Base-by-base conservation (phyloP, 2,113 vertebrate genomes). In the Hypocryptadius cinnamomeus region DNA sequence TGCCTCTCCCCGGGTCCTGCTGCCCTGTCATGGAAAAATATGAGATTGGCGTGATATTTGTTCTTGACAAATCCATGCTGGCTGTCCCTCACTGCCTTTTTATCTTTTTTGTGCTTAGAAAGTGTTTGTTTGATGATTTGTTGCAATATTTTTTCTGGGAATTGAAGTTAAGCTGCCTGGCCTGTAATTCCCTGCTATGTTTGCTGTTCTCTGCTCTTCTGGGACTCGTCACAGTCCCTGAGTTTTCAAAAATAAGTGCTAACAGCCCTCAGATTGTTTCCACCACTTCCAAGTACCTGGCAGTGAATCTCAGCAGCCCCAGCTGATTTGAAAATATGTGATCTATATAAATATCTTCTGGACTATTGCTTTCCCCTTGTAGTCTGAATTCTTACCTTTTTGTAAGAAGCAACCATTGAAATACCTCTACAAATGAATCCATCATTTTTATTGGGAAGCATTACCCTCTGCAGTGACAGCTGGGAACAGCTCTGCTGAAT, bases 111-210 rank as follows among this genome's bases (percentile, higher is more conserved):
- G 23, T 1, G 18, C 79, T 91, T 73, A 77, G 50, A 45, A 83
- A 92, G 76, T 28, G 37, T 69, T 57, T 85, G 12, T 81, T 69
- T 89, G 92, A 85, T 33, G 63, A 90, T 78, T 88, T 86, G 72
- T 74, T 92, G 79, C 72, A 60, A 10, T 90, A 44, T 80, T 92
- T 88, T 90, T 91, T 60, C 54, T 44, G 92, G 90, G 85, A 92
- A 86, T 83, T 92, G 95, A 74, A 90, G 87, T 82, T 85, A 87
- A 93, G 76, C 60, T 90, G 90, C 42, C 69, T 90, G 88, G 51
- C 44, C 90, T 78, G 90, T 90, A 91, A 85, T 83, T 94, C 79
- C 79, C 60, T 35, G 33, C 85, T 48, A 28, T 88, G 68, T 88
- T 96, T 95, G 85, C 82, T 8, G 2, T 68, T 90, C 79, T 90